A percentile compares a stretch with the other conserved stretches of the same genome.
These are phyloP conservation scores for Otolemur crassicaudatus DNA, from an alignment of 2,797 vertebrate genomes.

Conservation along the genomic window DNA sequence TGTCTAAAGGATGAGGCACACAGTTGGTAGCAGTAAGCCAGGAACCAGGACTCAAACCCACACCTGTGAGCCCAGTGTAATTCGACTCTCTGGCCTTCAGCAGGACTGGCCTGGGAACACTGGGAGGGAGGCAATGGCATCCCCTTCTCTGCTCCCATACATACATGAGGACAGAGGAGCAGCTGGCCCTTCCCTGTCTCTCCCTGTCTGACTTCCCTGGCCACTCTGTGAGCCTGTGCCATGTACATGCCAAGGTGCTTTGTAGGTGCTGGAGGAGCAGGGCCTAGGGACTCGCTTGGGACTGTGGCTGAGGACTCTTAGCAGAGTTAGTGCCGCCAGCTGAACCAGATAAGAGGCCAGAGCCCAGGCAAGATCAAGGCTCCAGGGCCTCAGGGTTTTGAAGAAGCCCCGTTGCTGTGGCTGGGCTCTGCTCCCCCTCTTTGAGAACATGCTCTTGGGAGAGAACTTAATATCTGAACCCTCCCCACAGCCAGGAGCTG, in stretches of 20 bases:
- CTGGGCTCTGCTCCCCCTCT: not conserved
- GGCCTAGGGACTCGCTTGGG: not conserved
- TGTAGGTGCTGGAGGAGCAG: not conserved
- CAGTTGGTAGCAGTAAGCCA: not conserved
- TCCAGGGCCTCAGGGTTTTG: not conserved
- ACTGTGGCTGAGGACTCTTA: not conserved
- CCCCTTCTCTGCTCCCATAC: not conserved
- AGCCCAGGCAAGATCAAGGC: not conserved
- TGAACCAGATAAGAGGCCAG: not conserved
- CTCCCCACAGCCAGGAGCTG: not conserved
- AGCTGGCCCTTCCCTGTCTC: too few relatives aligned
- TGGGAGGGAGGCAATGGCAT: not conserved
- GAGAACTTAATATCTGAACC: not conserved
- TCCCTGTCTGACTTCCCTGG: not conserved
- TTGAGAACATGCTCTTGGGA: not conserved
- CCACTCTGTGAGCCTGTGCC: not conserved
- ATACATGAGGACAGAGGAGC: not conserved
- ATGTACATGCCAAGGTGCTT: accelerated
- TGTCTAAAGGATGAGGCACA: not conserved
- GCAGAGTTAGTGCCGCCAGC: too few relatives aligned
- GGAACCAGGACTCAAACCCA: not conserved
- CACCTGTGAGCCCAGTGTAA: accelerated
- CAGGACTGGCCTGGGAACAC: not conserved
- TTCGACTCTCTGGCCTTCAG: not conserved
- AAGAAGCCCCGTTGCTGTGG: too few relatives aligned